Evolutionary conservation across 2,797 vertebrate genomes (phyloP), one percentile per base, ranked within the genome.

Genomic region (Poeciliopsis turneri): DNA sequence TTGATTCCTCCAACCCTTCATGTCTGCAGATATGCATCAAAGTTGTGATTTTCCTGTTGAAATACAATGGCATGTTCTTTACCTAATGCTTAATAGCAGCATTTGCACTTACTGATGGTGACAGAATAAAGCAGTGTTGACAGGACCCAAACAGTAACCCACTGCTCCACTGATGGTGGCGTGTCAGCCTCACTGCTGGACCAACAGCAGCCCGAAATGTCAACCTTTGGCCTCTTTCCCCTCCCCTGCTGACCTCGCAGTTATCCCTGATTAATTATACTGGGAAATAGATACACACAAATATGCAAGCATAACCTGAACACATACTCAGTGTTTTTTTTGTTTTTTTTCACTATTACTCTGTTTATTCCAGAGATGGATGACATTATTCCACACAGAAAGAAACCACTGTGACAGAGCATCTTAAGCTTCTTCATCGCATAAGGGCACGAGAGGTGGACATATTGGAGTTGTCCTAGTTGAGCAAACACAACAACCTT

Each of bases 201-300:
- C 82, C 75, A 77, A 87, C 84, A 84, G 53, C 84, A 76, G 82
- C 76, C 73, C 70, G 51, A 93, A 92, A 94, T 92, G 87, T 92
- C 90, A 93, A 82, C 84, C 75, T 30, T 68, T 82, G 82, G 79
- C 88, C 84, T 80, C 73, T 80, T 72, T 77, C 64, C 73, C 71
- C 84, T 84, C 72, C 78, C 78, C 82, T 77, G 75, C 84, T 89
- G 83, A 84, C 83, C 77, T 90, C 81, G 66, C 84, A 75, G 78
- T 81, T 84, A 87, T 83, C 36, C 15, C 72, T 69, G 74, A 90
- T 91, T 83, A 91, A 92, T 91, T 92, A 93, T 92, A 83, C 84
- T 92, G 75, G 74, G 16, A 74, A 72, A 76, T 49, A 80, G 30
- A 84, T 74, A 82, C 79, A 49, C 43, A 68, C 72, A 76, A 82